Base-by-base conservation (phyloP, 2,797 vertebrate species). In the Anolis apletophallus region DNA sequence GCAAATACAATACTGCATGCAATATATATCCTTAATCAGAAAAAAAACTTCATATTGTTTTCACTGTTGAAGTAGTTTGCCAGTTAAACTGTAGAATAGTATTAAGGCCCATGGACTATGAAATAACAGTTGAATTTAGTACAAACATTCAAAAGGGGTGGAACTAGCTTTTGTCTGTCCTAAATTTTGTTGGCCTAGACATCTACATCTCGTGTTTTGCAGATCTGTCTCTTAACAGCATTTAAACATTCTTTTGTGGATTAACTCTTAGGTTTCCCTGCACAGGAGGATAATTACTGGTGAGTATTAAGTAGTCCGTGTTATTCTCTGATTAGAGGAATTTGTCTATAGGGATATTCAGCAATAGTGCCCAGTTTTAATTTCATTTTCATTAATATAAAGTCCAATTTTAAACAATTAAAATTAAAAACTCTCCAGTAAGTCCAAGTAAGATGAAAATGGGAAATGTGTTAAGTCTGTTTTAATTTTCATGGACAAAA, bases 181-280 rank as follows among this genome's bases (percentile, higher is more conserved):
- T 7, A 10, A 16, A 8, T 34, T 21, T 26, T 0, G 7, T 26
- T 55, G 68, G 72, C 75, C 54, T 6, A 83, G 86, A 72, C 79
- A 88, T 69, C 79, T 26, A 36, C 36, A 87, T 71, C 83, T 69
- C 86, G 85, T 88, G 80, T 80, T 92, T 89, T 87, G 57, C 80
- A 92, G 83, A 55, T 95, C 67, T 89, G 64, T 89, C 87, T 92
- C 90, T 80, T 85, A 19, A 64, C 32, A 89, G 73, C 29, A 85
- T 93, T 90, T 90, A 89, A 86, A 87, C 85, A 23, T 81, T 91
- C 79, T 88, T 92, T 83, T 91, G 91, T 89, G 88, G 91, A 83
- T 92, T 91, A 86, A 89, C 57, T 83, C 68, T 79, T 34, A 10
- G 81, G 83, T 52, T 52, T 81, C 67, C 4, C 67, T 46, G 61